A percentile compares a stretch with the other conserved stretches of the same genome.
These are phyloP conservation scores for Arenaria interpres DNA, from an alignment of 2,113 vertebrate species.

Conservation along the genomic window DNA sequence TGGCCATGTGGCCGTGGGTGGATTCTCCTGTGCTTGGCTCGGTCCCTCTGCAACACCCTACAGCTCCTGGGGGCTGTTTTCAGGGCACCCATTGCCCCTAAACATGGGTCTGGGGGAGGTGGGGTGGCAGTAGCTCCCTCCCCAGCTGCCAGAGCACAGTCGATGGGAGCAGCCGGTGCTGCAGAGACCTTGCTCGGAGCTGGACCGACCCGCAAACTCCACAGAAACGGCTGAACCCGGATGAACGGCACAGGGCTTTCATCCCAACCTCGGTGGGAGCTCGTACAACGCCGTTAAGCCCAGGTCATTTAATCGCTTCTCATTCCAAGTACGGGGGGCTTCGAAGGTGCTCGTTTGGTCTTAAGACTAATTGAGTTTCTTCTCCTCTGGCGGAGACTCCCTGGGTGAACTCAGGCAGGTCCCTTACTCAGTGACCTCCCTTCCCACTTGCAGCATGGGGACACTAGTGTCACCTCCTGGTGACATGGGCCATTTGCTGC, in stretches of 20 bases:
- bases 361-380: neutral
- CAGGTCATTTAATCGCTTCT: neutral
- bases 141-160: neutral
- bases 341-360: neutral
- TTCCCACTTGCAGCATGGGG: neutral
- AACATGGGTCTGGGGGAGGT: neutral
- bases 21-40: neutral
- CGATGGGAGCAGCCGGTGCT: neutral
- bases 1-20: fast-evolving
- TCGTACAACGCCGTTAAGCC: neutral
- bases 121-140: neutral
- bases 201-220: neutral
- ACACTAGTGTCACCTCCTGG: neutral
- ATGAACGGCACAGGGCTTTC: neutral
- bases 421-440: neutral
- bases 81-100: neutral
- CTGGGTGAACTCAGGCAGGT: fast-evolving
- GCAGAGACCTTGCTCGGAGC: neutral
- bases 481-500: neutral
- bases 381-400: neutral
- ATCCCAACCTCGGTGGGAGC: neutral
- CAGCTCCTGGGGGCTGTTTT: neutral
- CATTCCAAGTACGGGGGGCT: neutral
- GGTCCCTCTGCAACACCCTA: neutral
- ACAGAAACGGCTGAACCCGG: conserved; percentile 14